Percentiles rank a stretch among this genome's conserved stretches.
phyloP scores from a whole-genome alignment of 1,140 invertebrate genomes.

The Nasonia longicornis region DNA sequence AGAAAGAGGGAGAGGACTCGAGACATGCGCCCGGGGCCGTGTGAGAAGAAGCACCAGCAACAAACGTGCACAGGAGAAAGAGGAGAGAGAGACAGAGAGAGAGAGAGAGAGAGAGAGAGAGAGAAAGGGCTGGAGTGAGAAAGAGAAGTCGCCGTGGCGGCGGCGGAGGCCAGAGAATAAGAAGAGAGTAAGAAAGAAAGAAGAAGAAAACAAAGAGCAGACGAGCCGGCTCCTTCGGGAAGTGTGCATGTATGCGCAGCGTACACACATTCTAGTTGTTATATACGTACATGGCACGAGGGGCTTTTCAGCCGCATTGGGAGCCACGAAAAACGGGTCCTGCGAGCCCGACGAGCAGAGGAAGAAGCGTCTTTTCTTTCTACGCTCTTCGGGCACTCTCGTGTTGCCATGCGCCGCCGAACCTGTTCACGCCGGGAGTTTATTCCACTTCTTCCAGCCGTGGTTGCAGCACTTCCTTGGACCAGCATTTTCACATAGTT shows the following conservation, averaged over 20 bases:
- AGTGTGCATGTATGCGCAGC: neutral
- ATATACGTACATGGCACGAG: neutral
- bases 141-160: neutral
- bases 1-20: neutral
- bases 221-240: neutral
- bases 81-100: neutral
- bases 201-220: slow-evolving; percentile 30
- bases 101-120: slow-evolving; percentile 1
- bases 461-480: neutral
- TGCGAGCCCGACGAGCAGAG: neutral
- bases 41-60: slow-evolving; percentile 10
- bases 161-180: slow-evolving; percentile 12
- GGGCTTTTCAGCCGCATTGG: neutral
- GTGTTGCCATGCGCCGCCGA: neutral
- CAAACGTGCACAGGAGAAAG: neutral
- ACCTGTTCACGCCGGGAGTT: neutral
- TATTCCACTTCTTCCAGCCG: neutral
- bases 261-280: neutral
- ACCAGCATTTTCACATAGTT: neutral
- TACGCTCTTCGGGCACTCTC: neutral
- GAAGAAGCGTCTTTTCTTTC: neutral
- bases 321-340: slow-evolving; percentile 32
- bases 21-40: neutral
- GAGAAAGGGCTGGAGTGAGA: neutral
- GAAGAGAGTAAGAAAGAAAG: neutral